Conservation (phyloP, 1,140 invertebrate genomes). For the Drosophila dunni region DNA sequence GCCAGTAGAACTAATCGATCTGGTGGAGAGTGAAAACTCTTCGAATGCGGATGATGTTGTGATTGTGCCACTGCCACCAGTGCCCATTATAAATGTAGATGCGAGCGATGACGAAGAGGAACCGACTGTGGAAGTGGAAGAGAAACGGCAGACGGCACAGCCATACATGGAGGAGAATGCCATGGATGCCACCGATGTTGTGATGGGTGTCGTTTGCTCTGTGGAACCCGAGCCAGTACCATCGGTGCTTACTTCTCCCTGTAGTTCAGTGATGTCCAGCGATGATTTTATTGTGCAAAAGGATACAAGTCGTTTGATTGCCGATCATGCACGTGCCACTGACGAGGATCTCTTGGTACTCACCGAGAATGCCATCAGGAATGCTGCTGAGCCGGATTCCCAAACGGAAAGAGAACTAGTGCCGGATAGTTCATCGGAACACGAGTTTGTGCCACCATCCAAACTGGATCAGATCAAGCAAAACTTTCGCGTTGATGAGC, state of each 20-base stretch:
- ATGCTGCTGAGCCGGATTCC: conserved; percentile 30
- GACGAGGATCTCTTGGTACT: conserved; percentile 73
- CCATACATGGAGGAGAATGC: conserved; percentile 70
- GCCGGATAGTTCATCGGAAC: conserved; percentile 55
- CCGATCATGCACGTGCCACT: conserved; percentile 55
- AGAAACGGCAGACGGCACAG: neutral
- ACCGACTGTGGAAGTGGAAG: neutral
- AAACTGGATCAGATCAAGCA: conserved; percentile 55
- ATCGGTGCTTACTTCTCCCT: conserved; percentile 57
- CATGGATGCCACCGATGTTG: conserved; percentile 70
- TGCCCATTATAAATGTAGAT: conserved; percentile 69
- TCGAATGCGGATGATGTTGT: conserved; percentile 71
- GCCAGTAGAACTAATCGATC: conserved; percentile 53
- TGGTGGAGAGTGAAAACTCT: conserved; percentile 49
- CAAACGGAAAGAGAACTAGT: neutral
- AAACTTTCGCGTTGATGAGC: conserved; percentile 74
- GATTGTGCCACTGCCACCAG: conserved; percentile 64
- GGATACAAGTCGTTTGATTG: conserved; percentile 64
- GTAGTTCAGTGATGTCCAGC: conserved; percentile 68
- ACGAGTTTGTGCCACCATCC: conserved; percentile 70
- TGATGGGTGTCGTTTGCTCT: conserved; percentile 17
- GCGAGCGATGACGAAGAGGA: conserved; percentile 45
- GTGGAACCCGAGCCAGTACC: conserved; percentile 4
- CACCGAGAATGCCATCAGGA: conserved; percentile 63
- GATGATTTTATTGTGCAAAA: conserved; percentile 82